Conservation (phyloP, 1,140 invertebrate species). For the Cotesia typhae region DNA sequence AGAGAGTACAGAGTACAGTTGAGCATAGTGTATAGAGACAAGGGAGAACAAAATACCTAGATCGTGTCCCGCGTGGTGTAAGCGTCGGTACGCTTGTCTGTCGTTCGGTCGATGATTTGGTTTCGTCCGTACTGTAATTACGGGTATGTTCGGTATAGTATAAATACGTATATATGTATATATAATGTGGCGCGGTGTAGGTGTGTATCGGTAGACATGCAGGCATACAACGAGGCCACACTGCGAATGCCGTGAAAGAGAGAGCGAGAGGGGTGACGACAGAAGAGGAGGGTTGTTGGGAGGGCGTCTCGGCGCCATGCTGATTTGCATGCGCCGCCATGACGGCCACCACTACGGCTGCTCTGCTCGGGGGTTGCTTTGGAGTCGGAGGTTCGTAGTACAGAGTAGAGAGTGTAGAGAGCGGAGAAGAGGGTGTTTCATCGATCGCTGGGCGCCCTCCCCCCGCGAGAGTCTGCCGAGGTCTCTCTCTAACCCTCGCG, state of each 20-base stretch:
- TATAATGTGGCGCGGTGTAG: background rate
- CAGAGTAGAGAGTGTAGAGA: constrained; percentile 31
- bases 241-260: constrained; percentile 12
- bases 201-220: constrained; percentile 26
- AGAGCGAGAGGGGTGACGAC: constrained; percentile 23
- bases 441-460: constrained; percentile 59
- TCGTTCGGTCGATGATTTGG: constrained; percentile 62
- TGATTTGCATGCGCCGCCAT: constrained; percentile 67
- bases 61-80: constrained; percentile 50
- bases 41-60: constrained; percentile 54
- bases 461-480: constrained; percentile 33
- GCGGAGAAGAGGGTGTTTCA: constrained; percentile 53
- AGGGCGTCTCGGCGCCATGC: constrained; percentile 66
- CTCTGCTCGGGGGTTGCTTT: constrained; percentile 46
- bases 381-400: constrained; percentile 44
- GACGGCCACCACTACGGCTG: constrained; percentile 52
- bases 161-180: background rate
- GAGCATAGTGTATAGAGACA: constrained; percentile 2
- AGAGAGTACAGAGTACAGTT: background rate
- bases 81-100: constrained; percentile 52
- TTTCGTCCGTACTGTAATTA: constrained; percentile 52
- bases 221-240: background rate
- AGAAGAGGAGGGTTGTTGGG: constrained; percentile 43
- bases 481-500: constrained; percentile 27
- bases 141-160: constrained; percentile 41